Conservation (phyloP, 1,140 invertebrate genomes). For the Rhopalosiphum padi region DNA sequence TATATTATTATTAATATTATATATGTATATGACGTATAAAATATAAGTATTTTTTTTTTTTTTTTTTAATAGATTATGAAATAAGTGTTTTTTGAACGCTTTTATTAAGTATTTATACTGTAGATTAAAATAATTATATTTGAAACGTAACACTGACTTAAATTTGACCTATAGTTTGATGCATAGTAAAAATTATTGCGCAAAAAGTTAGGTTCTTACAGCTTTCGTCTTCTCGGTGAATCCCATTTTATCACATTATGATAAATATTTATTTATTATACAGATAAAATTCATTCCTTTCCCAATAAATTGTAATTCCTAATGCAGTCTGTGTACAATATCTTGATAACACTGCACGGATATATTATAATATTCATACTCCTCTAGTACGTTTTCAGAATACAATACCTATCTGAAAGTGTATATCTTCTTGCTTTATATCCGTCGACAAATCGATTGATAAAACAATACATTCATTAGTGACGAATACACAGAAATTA, state of each 20-base stretch:
- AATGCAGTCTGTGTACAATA: neutral
- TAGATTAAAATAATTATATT: neutral
- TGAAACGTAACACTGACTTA: too few species aligned
- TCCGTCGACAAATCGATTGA: too few species aligned
- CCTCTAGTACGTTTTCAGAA: neutral
- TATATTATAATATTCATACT: neutral
- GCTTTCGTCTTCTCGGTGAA: neutral
- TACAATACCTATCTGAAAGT: neutral
- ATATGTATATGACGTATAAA: neutral
- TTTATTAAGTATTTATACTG: neutral
- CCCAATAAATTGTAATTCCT: neutral
- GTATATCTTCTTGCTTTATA: too few species aligned
- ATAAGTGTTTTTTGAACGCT: neutral
- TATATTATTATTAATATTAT: neutral
- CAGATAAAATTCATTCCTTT: neutral
- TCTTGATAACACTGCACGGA: neutral
- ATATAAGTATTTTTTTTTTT: neutral
- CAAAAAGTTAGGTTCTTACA: neutral
- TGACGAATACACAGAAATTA: neutral
- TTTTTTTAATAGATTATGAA: neutral
- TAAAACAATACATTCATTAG: neutral
- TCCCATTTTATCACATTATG: too few species aligned
- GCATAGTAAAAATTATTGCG: too few species aligned
- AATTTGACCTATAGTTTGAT: too few species aligned
- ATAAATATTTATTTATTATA: neutral